Percentiles rank a stretch among this genome's conserved stretches.
These are phyloP conservation scores for Shargacucullia verbasci DNA, from an alignment of 2,888 invertebrate genomes.

Conservation along the genomic window DNA sequence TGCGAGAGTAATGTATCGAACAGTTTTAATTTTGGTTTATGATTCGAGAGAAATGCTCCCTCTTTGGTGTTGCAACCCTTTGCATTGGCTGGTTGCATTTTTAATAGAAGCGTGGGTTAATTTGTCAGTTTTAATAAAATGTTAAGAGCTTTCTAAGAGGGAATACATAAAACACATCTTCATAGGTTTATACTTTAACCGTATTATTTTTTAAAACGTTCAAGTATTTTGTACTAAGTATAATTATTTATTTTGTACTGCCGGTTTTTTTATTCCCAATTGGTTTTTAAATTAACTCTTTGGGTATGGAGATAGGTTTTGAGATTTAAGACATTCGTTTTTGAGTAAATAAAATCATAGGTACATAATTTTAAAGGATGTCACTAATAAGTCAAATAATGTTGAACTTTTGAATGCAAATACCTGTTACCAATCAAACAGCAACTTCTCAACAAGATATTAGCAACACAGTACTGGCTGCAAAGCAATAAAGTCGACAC, in stretches of 20 bases:
- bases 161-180: neutral
- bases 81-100: conserved; percentile 41
- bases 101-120: conserved; percentile 41
- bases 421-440: conserved; percentile 15
- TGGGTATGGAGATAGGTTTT: no score
- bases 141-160: conserved; percentile 6
- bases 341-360: no score
- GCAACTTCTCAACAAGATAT: conserved; percentile 44
- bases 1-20: conserved; percentile 85
- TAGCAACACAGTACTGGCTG: conserved; percentile 54
- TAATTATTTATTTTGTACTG: no score
- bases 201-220: no score
- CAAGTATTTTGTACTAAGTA: no score
- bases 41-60: conserved; percentile 75
- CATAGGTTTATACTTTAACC: no score
- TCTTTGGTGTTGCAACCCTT: conserved; percentile 56
- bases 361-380: no score
- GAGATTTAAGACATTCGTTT: no score
- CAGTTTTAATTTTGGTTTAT: conserved; percentile 89
- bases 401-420: no score
- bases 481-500: conserved; percentile 78
- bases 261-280: no score
- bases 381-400: no score
- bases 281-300: no score
- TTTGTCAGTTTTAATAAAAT: conserved; percentile 48